Evolutionary conservation across 1,140 invertebrate genomes (phyloP).

Genomic region (Drosophila bifasciata): DNA sequence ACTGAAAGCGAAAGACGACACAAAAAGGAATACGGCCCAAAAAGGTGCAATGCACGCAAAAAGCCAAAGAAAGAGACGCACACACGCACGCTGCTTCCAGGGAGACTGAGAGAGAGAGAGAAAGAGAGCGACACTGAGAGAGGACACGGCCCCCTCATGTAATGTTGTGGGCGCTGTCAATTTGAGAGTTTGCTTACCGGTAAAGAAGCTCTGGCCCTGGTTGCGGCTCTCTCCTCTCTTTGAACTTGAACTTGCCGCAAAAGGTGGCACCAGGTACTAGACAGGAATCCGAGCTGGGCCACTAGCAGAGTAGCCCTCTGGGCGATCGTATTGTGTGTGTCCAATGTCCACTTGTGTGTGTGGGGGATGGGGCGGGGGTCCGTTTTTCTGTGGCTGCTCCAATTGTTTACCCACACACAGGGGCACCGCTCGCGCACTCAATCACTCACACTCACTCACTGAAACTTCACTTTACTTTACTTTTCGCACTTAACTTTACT

Average conservation of each 20-base stretch:
- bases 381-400: constrained; percentile 15
- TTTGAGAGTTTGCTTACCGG: constrained; percentile 40
- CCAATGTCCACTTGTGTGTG: constrained; percentile 25
- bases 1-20: constrained; percentile 70
- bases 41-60: constrained; percentile 74
- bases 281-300: background rate
- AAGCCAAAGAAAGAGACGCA: background rate
- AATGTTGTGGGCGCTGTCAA: constrained; percentile 58
- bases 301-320: background rate
- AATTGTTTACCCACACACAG: constrained; percentile 29
- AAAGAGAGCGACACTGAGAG: constrained; percentile 4
- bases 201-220: constrained; percentile 8
- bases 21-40: constrained; percentile 53
- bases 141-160: constrained; percentile 16
- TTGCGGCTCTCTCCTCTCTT: constrained; percentile 6
- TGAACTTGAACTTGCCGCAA: constrained; percentile 55
- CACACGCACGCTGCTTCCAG: background rate
- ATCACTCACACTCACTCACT: constrained; percentile 44
- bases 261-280: constrained; percentile 1
- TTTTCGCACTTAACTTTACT: constrained; percentile 54
- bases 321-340: constrained; percentile 5
- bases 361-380: too few relatives aligned
- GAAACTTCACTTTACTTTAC: constrained; percentile 54
- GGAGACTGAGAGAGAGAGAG: constrained; percentile 22
- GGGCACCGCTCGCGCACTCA: constrained; percentile 6